These are phyloP conservation scores for Neelides sp. DNA, from an alignment of 1,140 invertebrate genomes.

Conservation along the genomic window DNA sequence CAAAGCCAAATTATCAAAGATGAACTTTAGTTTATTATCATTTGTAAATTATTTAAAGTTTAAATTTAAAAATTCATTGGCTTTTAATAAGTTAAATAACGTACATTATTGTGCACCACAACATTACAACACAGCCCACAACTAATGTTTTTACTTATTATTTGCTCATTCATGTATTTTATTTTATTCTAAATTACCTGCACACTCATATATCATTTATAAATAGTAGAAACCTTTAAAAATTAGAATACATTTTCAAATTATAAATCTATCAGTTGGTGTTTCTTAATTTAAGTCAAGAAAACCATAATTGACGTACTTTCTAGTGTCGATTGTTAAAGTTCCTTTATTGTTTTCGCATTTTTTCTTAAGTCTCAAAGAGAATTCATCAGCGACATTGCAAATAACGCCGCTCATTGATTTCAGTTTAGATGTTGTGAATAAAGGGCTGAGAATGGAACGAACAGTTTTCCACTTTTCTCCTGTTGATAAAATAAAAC, in stretches of 20 bases:
- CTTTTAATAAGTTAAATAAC: not conserved
- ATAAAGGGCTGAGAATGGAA: slow-evolving; percentile 4
- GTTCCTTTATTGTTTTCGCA: slow-evolving; percentile 5
- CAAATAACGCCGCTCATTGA: slow-evolving; percentile 1
- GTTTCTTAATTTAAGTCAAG: not conserved
- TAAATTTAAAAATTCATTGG: not conserved
- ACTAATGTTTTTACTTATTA: not conserved
- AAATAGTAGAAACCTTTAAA: not conserved
- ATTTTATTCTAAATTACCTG: not conserved
- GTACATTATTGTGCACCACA: not conserved
- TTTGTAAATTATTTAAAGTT: not conserved
- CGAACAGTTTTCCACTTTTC: slow-evolving; percentile 18
- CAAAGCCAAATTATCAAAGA: not conserved
- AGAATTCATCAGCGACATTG: slow-evolving; percentile 5
- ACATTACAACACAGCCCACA: not conserved
- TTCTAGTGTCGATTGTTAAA: slow-evolving; percentile 20
- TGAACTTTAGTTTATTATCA: not conserved
- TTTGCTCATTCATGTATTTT: not conserved
- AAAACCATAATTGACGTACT: slow-evolving; percentile 7
- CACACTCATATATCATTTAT: not conserved
- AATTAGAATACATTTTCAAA: not conserved
- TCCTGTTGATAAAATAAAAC: slow-evolving; percentile 4
- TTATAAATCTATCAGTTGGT: not conserved
- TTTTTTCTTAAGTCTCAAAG: slow-evolving; percentile 4
- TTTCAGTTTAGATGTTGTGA: slow-evolving; percentile 8